Base-by-base conservation (phyloP, 2,888 invertebrate species). In the Halocaridina rubra region DNA sequence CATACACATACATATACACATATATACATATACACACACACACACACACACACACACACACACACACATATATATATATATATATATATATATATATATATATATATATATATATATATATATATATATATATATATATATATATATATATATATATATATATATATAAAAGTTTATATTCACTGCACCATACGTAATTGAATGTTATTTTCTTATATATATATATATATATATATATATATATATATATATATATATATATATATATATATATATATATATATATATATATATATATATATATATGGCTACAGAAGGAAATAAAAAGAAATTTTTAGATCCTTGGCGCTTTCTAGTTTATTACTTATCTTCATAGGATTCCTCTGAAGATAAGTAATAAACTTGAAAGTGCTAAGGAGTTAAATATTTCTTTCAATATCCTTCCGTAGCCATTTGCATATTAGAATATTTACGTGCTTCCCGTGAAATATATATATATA, bases 51-150 rank as follows among this genome's bases (percentile, higher is more conserved):
- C 64, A 61, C 64, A 78, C 64, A 78, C 64, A 78, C 64, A 61
- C 64, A 78, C 64, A 61, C 64, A 78, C 64, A 79, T 79, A 79
- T 79, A 79, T 78, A 76, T 76, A 53, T 76, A 76, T 74, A 76
- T 59, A 76, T 75, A 75, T 75, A 75, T 46, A 39, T 75, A 76
- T 76, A 76, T 76, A 76, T 76, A 76, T 76, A 76, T 76, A 53
- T 76, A 76, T 76, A 53, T 76, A 76, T 76, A 76, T 76, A 76
- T 76, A 53, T 76, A 76, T 76, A 53, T 57, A 57, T 76, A 76
- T 46, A 46, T 76, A 53, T 46, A 75, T 39, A 39, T 16, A 39
- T 53, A 53, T 53, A 61, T 8, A 57, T 53, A 57, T 53, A 27
- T 53, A 57, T 53, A 32, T 33, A 22, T 22, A 22, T n/a, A 32